Conservation (phyloP, 2,797 vertebrate species). For the Enteromius viviparus region DNA sequence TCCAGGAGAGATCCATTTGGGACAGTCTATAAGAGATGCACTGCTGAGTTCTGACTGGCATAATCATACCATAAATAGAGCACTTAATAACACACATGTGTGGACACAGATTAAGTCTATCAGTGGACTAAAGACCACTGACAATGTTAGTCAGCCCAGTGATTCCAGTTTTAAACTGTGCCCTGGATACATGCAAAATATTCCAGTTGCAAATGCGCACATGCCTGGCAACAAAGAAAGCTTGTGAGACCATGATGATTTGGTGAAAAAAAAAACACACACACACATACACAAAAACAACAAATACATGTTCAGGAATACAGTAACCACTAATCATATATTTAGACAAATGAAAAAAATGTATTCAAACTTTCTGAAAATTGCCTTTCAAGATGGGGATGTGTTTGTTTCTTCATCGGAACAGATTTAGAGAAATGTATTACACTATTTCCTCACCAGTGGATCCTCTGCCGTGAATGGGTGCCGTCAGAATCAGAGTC, state of each 20-base stretch:
- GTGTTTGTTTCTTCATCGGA: not conserved
- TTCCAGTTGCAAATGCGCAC: not conserved
- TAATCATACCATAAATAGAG: constrained; percentile 53
- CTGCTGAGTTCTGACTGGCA: constrained; percentile 44
- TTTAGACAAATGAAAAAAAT: not conserved
- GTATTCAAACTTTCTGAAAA: not conserved
- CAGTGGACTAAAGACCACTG: constrained; percentile 45
- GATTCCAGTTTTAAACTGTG: not conserved
- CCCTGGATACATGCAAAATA: constrained; percentile 1
- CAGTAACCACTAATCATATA: not conserved
- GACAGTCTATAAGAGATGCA: constrained; percentile 38
- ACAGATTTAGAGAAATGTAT: not conserved
- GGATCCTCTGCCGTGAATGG: not conserved
- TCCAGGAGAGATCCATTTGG: constrained; percentile 59
- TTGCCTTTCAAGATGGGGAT: not conserved
- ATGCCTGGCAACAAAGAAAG: not conserved
- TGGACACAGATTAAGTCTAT: constrained; percentile 38
- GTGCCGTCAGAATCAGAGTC: too few species aligned
- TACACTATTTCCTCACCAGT: not conserved
- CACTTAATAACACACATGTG: constrained; percentile 40
- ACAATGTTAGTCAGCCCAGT: constrained; percentile 19
- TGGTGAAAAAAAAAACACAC: not conserved
- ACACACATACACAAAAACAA: too few species aligned
- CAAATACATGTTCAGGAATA: not conserved
- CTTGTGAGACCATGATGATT: not conserved